phyloP scores from a whole-genome alignment of 2,113 vertebrate genomes.

The Serranochromis macrocephalus region DNA sequence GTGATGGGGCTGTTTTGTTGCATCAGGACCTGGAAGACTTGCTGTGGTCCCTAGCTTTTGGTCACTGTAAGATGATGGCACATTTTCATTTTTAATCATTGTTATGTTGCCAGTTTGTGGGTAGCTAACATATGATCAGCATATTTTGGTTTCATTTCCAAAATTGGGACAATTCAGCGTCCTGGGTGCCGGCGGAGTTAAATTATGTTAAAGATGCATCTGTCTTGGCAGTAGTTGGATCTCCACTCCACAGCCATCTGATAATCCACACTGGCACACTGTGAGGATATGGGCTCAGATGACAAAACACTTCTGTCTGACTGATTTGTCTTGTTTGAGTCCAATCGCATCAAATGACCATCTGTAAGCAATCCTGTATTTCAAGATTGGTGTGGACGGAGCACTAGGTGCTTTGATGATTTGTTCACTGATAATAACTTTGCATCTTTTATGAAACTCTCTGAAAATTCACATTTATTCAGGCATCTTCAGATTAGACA shows the following conservation, averaged over 20 bases:
- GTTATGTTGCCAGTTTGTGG: neutral
- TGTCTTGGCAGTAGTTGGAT: neutral
- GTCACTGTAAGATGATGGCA: neutral
- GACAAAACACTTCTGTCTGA: accelerated
- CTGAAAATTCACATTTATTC: neutral
- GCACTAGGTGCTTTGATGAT: neutral
- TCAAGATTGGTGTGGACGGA: neutral
- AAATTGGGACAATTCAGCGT: neutral
- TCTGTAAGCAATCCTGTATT: neutral
- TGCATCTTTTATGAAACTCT: neutral
- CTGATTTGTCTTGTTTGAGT: neutral
- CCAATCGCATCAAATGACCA: neutral
- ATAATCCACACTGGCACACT: neutral
- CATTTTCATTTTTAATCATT: neutral
- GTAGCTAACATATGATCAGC: neutral
- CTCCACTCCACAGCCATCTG: neutral
- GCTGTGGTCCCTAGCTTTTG: neutral
- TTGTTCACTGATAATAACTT: neutral
- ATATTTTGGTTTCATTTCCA: neutral
- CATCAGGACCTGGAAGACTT: neutral
- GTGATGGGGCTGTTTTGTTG: neutral
- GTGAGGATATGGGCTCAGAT: neutral
- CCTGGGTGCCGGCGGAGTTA: neutral
- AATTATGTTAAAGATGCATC: neutral
- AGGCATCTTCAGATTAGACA: neutral